Base-by-base conservation (phyloP, 2,888 invertebrate genomes). In the Calameuta idolon region DNA sequence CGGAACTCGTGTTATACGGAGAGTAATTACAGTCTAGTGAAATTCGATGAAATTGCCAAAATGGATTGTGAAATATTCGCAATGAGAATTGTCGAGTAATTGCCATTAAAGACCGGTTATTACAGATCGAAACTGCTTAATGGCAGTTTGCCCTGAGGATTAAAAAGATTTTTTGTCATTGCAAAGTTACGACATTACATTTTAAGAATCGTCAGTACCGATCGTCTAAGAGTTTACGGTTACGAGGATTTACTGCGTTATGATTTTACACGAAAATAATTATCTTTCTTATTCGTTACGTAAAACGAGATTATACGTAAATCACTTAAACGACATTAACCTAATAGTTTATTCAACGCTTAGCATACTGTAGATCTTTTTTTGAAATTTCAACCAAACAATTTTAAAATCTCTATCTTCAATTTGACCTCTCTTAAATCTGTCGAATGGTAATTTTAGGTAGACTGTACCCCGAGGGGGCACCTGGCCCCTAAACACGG, bases 401-500 rank as follows among this genome's bases (percentile, higher is more conserved):
- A 40, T 40, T 40, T 40, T 23, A 40, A 40, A 40, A 40, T 23
- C 55, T 55, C 23, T 55, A 9, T 55, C 23, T 55, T 23, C 9
- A 9, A 15, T 15, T 71, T 31, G 33, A 71, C 71, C 34, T 71
- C 71, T 34, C 71, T 23, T 23, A 71, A 71, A 71, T 71, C 71
- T 33, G 33, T 12, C 34, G 33, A 23, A 71, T 31, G 34, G 15
- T 71, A 34, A 71, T 71, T 71, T 71, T 31, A 71, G 34, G 71
- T 31, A 33, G 71, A 71, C 71, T 71, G 71, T 71, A 71, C 71
- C 34, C 71, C 71, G 23, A 77, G 75, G 77, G 77, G 77, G 78
- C 78, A 78, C 78, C 78, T 78, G 78, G 78, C 71, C 78, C 71
- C 78, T 73, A 78, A 78, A 78, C 78, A 78, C 78, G 73, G 76